Percentiles rank a stretch among this genome's conserved stretches.
Evolutionary conservation across 2,113 vertebrate species (phyloP).

Genomic region (Brienomyrus longianalis): DNA sequence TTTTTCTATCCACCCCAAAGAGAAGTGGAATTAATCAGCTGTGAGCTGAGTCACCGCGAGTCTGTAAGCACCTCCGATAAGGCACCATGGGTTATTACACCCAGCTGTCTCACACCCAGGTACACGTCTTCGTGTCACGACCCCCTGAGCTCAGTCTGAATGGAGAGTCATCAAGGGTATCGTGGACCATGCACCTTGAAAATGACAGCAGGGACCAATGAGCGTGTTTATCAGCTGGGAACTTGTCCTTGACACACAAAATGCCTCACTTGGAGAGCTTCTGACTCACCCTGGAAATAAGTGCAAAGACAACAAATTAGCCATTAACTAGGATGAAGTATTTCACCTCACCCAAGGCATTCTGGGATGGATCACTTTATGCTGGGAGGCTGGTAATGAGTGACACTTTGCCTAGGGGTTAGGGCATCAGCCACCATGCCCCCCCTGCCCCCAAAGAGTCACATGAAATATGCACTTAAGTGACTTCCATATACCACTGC

Average conservation of each 20-base stretch:
- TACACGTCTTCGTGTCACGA: background rate
- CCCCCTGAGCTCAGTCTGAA: background rate
- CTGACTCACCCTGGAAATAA: background rate
- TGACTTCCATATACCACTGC: background rate
- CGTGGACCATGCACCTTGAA: background rate
- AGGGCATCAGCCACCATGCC: background rate
- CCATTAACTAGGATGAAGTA: background rate
- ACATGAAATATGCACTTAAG: background rate
- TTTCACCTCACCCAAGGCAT: background rate
- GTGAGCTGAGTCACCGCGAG: background rate
- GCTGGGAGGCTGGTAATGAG: background rate
- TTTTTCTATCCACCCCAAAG: background rate
- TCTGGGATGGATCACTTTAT: background rate
- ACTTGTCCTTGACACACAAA: background rate
- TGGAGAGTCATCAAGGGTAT: background rate
- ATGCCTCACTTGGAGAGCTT: background rate
- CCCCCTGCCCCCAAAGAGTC: background rate
- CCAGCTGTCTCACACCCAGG: background rate
- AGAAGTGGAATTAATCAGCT: background rate
- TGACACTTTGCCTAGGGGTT: background rate
- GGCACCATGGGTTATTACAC: background rate
- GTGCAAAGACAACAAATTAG: background rate
- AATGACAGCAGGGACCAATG: background rate
- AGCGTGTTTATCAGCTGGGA: background rate
- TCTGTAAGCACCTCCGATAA: background rate